Base-by-base conservation (phyloP, 2,797 vertebrate genomes). In the Eulemur albifrons region DNA sequence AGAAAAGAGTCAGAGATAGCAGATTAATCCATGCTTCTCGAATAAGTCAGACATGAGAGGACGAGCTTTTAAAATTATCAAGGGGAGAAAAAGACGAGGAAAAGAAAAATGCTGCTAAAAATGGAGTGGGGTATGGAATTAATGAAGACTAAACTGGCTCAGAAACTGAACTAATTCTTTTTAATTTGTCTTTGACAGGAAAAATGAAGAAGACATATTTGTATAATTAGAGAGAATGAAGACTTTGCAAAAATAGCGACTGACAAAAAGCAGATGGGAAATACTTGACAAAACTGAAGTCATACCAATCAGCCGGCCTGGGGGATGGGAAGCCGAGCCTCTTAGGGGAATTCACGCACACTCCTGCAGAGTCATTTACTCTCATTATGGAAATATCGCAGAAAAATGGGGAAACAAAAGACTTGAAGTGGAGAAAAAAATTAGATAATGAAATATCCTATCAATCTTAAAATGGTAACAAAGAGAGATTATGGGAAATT, bases 151-250 rank as follows among this genome's bases (percentile, higher is more conserved):
- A 94, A 97, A 88, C 94, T 90, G 82, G 90, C 96, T 97, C 81
- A 79, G 95, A 96, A 97, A 96, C 90, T 95, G 88, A 96, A 92
- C 84, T 97, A 97, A 98, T 98, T 97, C 97, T 95, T 97, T 90
- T 95, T 92, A 93, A 98, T 97, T 97, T 97, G 93, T 95, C 97
- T 97, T 93, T 96, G 97, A 98, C 96, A 98, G 88, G 97, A 96
- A 94, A 97, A 97, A 97, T 98, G 97, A 97, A 96, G 96, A 97
- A 75, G 96, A 92, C 81, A n/a, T 94, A 98, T 96, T 96, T 98
- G 96, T 95, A 90, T 97, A 97, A 98, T 96, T 97, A 97, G 93
- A 96, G 73, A 96, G 77, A 96, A 98, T 88, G 96, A 97, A 97
- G 97, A 96, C 88, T 97, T 92, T 90, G 94, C 95, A 97, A 95